Conservation (phyloP, 2,113 vertebrate species). For the Syngnathoides biaculeatus region DNA sequence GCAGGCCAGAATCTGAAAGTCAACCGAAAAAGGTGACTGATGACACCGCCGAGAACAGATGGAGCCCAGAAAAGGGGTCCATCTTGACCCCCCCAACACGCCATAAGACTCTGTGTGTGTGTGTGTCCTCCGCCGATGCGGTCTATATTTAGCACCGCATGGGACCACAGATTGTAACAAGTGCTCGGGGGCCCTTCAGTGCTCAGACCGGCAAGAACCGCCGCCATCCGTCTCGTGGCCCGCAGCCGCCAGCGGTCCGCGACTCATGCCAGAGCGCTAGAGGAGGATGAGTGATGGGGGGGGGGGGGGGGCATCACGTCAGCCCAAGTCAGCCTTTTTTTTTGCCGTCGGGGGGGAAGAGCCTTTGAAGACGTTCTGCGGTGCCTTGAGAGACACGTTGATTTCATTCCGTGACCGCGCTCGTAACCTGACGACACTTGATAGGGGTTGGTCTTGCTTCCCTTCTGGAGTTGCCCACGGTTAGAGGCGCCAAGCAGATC, state of each 20-base stretch:
- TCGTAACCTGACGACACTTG: no score
- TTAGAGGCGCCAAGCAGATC: no score
- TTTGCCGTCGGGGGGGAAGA: not conserved
- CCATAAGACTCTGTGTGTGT: not conserved
- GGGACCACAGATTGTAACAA: conserved; percentile 70
- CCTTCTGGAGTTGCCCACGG: no score
- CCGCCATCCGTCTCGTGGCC: conserved; percentile 53
- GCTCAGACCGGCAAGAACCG: conserved; percentile 60
- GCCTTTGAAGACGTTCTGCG: no score
- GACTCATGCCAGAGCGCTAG: conserved; percentile 30
- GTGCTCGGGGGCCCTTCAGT: conserved; percentile 48
- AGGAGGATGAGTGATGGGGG: conserved; percentile 23
- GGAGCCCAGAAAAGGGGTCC: conserved; percentile 22
- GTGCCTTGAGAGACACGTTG: no score
- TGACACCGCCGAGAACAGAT: conserved; percentile 27
- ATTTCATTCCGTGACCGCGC: no score
- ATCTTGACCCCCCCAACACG: conserved; percentile 30
- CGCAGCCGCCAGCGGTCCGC: conserved; percentile 33
- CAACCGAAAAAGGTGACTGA: conserved; percentile 16
- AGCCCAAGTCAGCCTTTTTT: conserved; percentile 25
- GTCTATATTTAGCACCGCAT: conserved; percentile 66
- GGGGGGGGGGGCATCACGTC: no score
- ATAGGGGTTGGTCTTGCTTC: no score
- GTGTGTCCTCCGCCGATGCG: conserved; percentile 11
- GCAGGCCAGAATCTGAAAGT: not conserved